Percentiles rank a stretch among this genome's conserved stretches.
These are phyloP conservation scores for Anableps anableps DNA, from an alignment of 2,797 vertebrate genomes.

Conservation along the genomic window DNA sequence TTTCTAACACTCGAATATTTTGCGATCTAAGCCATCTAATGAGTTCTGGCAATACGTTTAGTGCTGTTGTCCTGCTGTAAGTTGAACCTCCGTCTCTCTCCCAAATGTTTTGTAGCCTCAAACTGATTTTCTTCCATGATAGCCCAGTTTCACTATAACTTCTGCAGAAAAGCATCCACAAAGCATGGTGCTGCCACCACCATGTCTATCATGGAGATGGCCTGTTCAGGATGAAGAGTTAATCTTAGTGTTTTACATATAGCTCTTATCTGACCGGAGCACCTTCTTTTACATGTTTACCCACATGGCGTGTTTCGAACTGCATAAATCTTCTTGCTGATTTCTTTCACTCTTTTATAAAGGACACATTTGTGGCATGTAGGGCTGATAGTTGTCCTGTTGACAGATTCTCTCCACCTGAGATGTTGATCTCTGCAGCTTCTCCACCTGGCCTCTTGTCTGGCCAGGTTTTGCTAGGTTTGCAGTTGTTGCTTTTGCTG, in stretches of 20 bases:
- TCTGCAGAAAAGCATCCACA: neutral
- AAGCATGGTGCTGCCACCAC: neutral
- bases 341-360: neutral
- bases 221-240: neutral
- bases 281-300: neutral
- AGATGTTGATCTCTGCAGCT: neutral
- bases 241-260: neutral
- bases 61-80: neutral
- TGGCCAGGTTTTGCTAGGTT: neutral
- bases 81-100: neutral
- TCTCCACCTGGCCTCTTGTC: neutral
- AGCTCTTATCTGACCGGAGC: neutral
- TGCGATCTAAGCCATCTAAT: neutral
- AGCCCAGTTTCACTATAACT: neutral
- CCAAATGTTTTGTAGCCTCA: neutral
- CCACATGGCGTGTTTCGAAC: neutral
- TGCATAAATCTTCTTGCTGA: neutral
- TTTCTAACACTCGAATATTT: neutral
- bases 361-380: neutral
- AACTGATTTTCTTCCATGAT: neutral
- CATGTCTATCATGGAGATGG: neutral
- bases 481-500: neutral
- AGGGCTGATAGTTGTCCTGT: neutral
- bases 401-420: neutral
- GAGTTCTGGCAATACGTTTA: neutral